A percentile compares a stretch with the other conserved stretches of the same genome.
Evolutionary conservation across 2,113 vertebrate genomes (phyloP).

Genomic region (Pachycephala philippinensis): DNA sequence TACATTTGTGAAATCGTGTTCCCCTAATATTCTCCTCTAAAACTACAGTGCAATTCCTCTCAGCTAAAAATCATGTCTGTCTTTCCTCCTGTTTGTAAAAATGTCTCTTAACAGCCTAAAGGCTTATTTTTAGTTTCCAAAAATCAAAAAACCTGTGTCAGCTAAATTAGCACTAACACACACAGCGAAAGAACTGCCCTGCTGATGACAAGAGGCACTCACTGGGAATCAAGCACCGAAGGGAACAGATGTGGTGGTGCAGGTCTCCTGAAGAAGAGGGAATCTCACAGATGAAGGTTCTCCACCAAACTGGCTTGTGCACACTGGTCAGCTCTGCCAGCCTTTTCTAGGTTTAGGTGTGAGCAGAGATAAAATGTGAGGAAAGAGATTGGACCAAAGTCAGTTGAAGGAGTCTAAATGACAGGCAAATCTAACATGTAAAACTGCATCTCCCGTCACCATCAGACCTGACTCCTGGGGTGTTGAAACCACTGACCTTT

Average conservation of each 20-base stretch:
- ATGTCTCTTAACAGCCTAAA: not conserved
- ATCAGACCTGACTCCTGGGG: not conserved
- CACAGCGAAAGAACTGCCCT: not conserved
- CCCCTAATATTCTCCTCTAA: not conserved
- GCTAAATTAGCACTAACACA: not conserved
- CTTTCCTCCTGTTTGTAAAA: not conserved
- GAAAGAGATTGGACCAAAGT: not conserved
- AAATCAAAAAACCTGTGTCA: not conserved
- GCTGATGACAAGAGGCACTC: not conserved
- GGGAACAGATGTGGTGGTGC: not conserved
- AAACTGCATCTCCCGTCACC: not conserved
- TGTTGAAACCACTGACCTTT: not conserved
- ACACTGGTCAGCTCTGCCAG: not conserved
- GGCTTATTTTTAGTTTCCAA: not conserved
- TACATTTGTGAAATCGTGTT: conserved; percentile 26
- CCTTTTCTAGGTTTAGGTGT: not conserved
- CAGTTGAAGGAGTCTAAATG: not conserved
- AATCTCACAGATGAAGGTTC: not conserved
- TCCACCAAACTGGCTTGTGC: not conserved
- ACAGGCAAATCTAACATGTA: not conserved
- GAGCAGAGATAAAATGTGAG: not conserved
- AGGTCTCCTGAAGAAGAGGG: not conserved
- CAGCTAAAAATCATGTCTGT: not conserved
- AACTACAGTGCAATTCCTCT: not conserved
- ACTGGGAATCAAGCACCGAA: not conserved